Evolutionary conservation across 2,113 vertebrate genomes (phyloP).

Genomic region (Grammatotria lemairii): DNA sequence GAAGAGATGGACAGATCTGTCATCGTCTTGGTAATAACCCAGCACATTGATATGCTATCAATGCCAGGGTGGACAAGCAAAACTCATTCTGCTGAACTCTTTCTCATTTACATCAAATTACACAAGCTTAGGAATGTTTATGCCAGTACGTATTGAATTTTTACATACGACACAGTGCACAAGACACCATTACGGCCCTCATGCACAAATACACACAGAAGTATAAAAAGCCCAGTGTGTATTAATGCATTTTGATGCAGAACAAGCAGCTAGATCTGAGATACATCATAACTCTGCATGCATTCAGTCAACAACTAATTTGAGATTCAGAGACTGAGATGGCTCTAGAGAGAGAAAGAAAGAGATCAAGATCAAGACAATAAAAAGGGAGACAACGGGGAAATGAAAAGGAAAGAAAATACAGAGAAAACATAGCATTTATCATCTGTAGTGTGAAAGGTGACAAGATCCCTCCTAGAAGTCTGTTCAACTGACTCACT

Average conservation of each 20-base stretch:
- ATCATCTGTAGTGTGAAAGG: slow-evolving; percentile 18
- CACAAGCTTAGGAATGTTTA: not conserved
- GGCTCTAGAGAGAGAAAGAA: not conserved
- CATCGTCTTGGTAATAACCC: not conserved
- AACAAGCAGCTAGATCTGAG: not conserved
- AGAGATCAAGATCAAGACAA: not conserved
- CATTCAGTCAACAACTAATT: slow-evolving; percentile 33
- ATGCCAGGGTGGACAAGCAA: not conserved
- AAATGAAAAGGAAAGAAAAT: not conserved
- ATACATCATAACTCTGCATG: not conserved
- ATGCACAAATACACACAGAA: not conserved
- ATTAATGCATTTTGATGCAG: not conserved
- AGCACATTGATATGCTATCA: not conserved
- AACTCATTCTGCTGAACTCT: not conserved
- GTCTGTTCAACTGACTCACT: not conserved
- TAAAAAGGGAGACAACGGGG: not conserved
- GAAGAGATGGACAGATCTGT: slow-evolving; percentile 6
- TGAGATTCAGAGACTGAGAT: slow-evolving; percentile 25
- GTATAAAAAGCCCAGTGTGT: not conserved
- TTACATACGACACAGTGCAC: not conserved
- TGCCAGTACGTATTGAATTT: not conserved
- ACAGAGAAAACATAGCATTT: slow-evolving; percentile 3
- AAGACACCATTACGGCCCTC: not conserved
- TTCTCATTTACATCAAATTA: slow-evolving; percentile 19
- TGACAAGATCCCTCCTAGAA: slow-evolving; percentile 1